Conservation (phyloP, 2,113 vertebrate species). For the Ibidorhyncha struthersii region DNA sequence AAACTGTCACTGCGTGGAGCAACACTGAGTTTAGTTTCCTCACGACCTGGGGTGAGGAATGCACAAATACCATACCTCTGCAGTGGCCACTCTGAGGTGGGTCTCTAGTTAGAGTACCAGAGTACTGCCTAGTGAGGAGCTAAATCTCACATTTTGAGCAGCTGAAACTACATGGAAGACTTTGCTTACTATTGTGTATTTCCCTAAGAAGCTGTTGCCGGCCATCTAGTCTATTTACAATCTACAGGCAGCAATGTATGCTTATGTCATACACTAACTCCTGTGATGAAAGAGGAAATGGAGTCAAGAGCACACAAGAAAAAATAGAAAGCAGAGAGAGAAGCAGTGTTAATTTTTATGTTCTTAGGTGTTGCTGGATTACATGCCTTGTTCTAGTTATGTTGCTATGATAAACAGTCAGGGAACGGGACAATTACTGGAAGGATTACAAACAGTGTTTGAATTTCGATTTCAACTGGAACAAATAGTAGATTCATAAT, state of each 20-base stretch:
- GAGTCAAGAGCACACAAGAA: not conserved
- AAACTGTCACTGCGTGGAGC: not conserved
- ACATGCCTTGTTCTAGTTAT: not conserved
- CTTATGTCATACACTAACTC: not conserved
- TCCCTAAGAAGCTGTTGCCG: not conserved
- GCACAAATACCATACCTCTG: not conserved
- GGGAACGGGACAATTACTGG: not conserved
- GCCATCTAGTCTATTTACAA: not conserved
- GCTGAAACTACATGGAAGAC: not conserved
- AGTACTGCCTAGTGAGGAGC: not conserved
- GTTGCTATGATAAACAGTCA: not conserved
- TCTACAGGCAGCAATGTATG: not conserved
- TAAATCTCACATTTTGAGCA: not conserved
- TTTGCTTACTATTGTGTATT: not conserved
- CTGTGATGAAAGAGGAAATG: not conserved
- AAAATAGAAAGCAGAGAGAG: not conserved
- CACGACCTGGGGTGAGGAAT: not conserved
- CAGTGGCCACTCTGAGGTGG: not conserved
- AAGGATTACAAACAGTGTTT: not conserved
- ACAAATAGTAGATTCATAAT: not conserved
- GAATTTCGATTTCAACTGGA: not conserved
- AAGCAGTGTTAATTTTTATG: not conserved
- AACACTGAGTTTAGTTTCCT: not conserved
- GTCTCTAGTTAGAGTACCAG: not conserved
- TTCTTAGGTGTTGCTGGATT: not conserved